Conservation (phyloP, 2,888 invertebrate species). For the Drosophila vallismaia region DNA sequence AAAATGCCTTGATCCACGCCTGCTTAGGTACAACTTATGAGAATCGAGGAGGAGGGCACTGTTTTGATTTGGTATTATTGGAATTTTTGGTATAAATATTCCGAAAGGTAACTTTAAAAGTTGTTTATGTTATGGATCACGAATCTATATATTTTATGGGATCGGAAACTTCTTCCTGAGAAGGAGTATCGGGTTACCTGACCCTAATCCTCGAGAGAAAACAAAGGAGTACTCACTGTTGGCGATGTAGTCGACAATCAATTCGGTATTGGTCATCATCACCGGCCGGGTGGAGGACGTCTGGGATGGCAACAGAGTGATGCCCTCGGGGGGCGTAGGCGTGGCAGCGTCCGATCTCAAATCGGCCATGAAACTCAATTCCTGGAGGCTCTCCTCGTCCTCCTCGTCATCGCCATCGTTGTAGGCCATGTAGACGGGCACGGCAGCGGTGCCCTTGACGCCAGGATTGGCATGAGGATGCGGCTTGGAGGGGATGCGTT, state of each 20-base stretch:
- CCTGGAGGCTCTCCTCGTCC: constrained; percentile 54
- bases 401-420: constrained; percentile 33
- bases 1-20: no score
- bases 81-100: no score
- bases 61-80: no score
- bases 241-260: constrained; percentile 87
- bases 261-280: constrained; percentile 48
- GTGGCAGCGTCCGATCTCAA: constrained; percentile 47
- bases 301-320: neutral
- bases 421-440: constrained; percentile 49
- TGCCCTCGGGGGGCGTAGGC: constrained; percentile 10
- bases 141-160: no score
- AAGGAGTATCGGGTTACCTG: no score
- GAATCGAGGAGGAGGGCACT: no score
- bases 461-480: neutral
- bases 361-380: constrained; percentile 65
- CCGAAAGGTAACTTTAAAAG: no score
- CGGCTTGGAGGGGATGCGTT: neutral
- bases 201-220: no score
- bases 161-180: no score
- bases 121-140: no score
- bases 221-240: constrained; percentile 84
- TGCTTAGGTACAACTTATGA: no score
- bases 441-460: constrained; percentile 19
- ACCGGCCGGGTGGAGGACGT: constrained; percentile 9